These are phyloP conservation scores for Lacerta bilineata DNA, from an alignment of 2,797 vertebrate genomes.

Conservation along the genomic window DNA sequence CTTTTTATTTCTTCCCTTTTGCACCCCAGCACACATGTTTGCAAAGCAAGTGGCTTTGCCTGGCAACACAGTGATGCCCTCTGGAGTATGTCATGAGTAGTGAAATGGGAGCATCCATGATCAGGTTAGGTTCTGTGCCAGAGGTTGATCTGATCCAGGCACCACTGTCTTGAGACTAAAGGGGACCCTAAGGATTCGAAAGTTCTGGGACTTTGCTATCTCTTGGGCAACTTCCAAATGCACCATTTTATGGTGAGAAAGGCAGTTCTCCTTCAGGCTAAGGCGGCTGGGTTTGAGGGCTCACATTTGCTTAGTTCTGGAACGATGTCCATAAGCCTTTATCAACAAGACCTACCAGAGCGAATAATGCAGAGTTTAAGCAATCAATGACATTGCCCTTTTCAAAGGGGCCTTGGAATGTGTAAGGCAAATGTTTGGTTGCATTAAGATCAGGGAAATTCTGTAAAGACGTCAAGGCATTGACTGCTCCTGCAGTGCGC, in stretches of 20 bases:
- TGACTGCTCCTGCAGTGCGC: conserved; percentile 54
- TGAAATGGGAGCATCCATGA: neutral
- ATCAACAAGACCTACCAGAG: conserved; percentile 58
- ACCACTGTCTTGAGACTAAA: neutral
- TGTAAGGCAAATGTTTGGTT: conserved; percentile 70
- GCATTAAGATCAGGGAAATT: conserved; percentile 71
- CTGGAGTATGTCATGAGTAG: too few species aligned
- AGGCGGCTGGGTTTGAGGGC: conserved; percentile 55
- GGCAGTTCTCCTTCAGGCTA: conserved; percentile 53
- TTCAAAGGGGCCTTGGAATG: conserved; percentile 71
- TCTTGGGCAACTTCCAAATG: neutral
- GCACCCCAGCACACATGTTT: too few species aligned
- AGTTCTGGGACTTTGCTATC: neutral
- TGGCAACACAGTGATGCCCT: too few species aligned
- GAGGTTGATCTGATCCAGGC: neutral
- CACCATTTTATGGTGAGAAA: conserved; percentile 51
- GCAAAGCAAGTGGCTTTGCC: too few species aligned
- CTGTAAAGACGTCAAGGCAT: conserved; percentile 62
- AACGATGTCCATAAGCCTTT: conserved; percentile 63
- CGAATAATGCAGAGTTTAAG: conserved; percentile 67
- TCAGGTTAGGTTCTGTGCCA: neutral
- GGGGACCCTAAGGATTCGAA: neutral
- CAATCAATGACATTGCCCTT: conserved; percentile 65
- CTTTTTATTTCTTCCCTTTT: too few species aligned
- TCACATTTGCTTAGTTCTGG: conserved; percentile 69